Evolutionary conservation across 2,797 vertebrate genomes (phyloP).

Genomic region (Allobates femoralis): DNA sequence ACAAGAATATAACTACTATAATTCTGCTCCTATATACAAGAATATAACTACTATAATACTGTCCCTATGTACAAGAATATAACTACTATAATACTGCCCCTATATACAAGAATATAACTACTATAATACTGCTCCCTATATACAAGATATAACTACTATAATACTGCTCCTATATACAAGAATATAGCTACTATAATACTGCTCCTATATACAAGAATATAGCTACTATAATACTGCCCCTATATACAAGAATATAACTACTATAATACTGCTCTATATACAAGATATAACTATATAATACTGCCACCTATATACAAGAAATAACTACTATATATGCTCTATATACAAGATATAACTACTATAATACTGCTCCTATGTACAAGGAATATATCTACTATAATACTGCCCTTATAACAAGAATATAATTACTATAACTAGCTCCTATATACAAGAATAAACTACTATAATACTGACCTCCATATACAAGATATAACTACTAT

Average conservation of each 20-base stretch:
- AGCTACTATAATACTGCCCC: too few relatives aligned
- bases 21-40: too few relatives aligned
- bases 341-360: constrained; percentile 1
- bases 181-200: too few relatives aligned
- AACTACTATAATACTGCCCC: not conserved
- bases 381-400: not conserved
- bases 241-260: too few relatives aligned
- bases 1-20: too few relatives aligned
- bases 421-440: not conserved
- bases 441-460: too few relatives aligned
- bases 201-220: too few relatives aligned
- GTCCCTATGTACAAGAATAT: not conserved
- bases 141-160: constrained; percentile 4
- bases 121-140: too few relatives aligned
- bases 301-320: not conserved
- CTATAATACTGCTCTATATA: constrained; percentile 4
- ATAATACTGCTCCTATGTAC: not conserved
- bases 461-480: too few relatives aligned
- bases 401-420: not conserved
- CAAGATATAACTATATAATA: constrained; percentile 6
- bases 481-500: too few relatives aligned
- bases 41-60: too few relatives aligned
- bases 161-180: not conserved
- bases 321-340: not conserved
- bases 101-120: not conserved